A percentile compares a stretch with the other conserved stretches of the same genome.
Evolutionary conservation across 2,797 vertebrate species (phyloP).

Genomic region (Eptatretus atami): DNA sequence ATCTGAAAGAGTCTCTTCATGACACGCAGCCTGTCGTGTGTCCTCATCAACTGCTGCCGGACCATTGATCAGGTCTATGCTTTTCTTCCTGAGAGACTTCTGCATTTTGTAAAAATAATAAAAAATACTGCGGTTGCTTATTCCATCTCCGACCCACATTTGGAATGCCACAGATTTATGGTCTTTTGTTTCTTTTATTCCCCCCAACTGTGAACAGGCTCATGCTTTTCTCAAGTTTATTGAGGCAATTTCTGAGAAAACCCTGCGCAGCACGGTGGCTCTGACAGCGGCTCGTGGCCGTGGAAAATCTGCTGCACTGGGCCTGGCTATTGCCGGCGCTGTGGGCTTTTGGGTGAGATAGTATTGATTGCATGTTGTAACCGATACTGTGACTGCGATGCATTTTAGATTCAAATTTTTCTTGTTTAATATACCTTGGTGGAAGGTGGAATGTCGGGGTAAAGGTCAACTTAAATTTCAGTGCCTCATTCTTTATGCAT

Average conservation of each 20-base stretch:
- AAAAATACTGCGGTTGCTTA: too few relatives aligned
- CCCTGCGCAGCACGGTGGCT: slow-evolving; percentile 54
- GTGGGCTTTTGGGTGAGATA: slow-evolving; percentile 61
- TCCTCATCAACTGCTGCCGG: slow-evolving; percentile 52
- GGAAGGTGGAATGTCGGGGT: background rate
- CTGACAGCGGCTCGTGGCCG: slow-evolving; percentile 70
- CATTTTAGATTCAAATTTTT: too few relatives aligned
- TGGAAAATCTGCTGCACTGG: slow-evolving; percentile 77
- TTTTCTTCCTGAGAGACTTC: background rate
- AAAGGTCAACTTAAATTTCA: background rate
- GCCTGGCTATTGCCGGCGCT: slow-evolving; percentile 54
- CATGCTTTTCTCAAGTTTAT: slow-evolving; percentile 76
- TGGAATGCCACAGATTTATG: too few relatives aligned
- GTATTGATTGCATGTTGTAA: background rate
- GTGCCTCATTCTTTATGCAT: background rate
- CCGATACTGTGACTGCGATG: too few relatives aligned
- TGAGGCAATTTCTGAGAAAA: slow-evolving; percentile 86
- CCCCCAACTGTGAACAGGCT: slow-evolving; percentile 22
- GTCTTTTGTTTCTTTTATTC: too few relatives aligned
- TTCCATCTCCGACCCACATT: too few relatives aligned
- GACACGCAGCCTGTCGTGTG: slow-evolving; percentile 85
- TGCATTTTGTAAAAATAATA: too few relatives aligned
- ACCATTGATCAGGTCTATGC: slow-evolving; percentile 59
- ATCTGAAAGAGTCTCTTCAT: slow-evolving; percentile 53
- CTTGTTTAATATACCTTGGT: background rate